Percentiles rank a stretch among this genome's conserved stretches.
phyloP scores from a whole-genome alignment of 1,140 invertebrate species.

The Diabrotica virgifera region DNA sequence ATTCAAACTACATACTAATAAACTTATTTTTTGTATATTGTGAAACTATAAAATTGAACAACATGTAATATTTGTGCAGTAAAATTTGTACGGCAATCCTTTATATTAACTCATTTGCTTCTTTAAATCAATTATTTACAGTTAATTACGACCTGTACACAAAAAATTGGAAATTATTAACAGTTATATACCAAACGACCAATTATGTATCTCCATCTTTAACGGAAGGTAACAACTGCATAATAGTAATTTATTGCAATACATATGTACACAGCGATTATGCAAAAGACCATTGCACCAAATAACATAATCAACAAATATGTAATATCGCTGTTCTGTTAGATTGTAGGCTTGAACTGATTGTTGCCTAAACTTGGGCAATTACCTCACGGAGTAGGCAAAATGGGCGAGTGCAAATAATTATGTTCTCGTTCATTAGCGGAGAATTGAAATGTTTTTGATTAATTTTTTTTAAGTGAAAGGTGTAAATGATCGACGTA shows the following conservation, averaged over 20 bases:
- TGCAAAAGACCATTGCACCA: background rate
- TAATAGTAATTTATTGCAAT: constrained; percentile 1
- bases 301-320: constrained; percentile 3
- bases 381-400: constrained; percentile 1
- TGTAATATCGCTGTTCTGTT: constrained; percentile 2
- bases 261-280: background rate
- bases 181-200: too few species aligned
- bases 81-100: too few species aligned
- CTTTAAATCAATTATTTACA: too few species aligned
- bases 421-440: background rate
- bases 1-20: too few species aligned
- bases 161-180: too few species aligned
- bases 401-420: background rate
- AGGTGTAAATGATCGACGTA: too few species aligned
- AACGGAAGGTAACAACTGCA: background rate
- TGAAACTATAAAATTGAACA: too few species aligned
- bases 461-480: too few species aligned
- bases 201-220: background rate
- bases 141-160: too few species aligned
- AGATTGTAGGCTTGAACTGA: background rate
- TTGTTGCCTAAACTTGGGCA: background rate
- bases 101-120: too few species aligned
- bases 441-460: background rate
- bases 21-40: too few species aligned
- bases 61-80: too few species aligned